Base-by-base conservation (phyloP, 2,113 vertebrate species). In the Leiothrix lutea region DNA sequence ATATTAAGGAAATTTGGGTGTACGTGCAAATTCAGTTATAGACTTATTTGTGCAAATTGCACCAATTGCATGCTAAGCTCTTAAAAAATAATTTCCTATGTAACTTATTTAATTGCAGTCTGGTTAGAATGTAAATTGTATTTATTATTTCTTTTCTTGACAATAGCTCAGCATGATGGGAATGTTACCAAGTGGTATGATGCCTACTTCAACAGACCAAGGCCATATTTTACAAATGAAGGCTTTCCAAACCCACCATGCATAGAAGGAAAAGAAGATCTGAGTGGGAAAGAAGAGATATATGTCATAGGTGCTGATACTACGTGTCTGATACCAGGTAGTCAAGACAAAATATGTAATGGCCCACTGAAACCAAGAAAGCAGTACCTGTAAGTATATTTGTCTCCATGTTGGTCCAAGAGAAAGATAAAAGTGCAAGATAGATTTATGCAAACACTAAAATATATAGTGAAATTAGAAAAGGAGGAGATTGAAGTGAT, bases 141-240 rank as follows among this genome's bases (percentile, higher is more conserved):
- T 51, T 47, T 67, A 67, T 64, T 71, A 14, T 81, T 91, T 89
- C 21, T 92, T 93, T 89, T 75, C 57, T 87, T 97, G 47, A 80
- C 71, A 94, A 92, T 91, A 99, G 99, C 98, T 96, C 99, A 99
- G 92, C 97, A 99, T 93, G 97, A 98, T 80, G 97, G 96, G 77
- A 99, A 99, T 95, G 90, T 99, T 93, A 99, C 99, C 74, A 99
- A 98, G 95, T 99, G 99, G 99, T 98, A 98, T 88, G 98, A 98
- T 74, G 99, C 98, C 5, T 99, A 98, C 93, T 98, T 98, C 92
- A 96, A 98, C 60, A 98, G 96, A 84, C 98, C 99, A 5, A 98
- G 97, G 42, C 99, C 98, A 3, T 99, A 99, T 97, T 97, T 99
- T 97, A 98, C 99, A 56, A 99, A 99, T 80, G 97, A 98, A 84